Evolutionary conservation across 2,888 invertebrate genomes (phyloP).

Genomic region (Vesta saturnalis): DNA sequence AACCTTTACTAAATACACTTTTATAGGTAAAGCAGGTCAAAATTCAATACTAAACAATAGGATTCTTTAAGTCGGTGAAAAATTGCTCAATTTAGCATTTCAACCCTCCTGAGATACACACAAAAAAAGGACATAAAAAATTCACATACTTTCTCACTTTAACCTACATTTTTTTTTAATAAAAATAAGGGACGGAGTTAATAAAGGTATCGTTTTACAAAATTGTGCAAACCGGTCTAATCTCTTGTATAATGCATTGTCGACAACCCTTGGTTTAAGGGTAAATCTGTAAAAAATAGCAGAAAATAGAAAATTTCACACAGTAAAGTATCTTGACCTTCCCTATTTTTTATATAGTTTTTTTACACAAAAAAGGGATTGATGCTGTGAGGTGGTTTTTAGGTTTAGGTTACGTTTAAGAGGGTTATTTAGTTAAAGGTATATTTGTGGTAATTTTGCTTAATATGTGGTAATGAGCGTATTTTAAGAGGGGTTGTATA

Average conservation of each 20-base stretch:
- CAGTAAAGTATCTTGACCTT: conserved; percentile 50
- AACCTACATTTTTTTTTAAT: conserved; percentile 44
- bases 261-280: conserved; percentile 51
- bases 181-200: conserved; percentile 43
- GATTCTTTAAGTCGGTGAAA: conserved; percentile 47
- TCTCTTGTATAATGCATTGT: conserved; percentile 43
- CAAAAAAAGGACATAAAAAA: background rate
- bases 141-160: conserved; percentile 16
- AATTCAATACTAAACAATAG: conserved; percentile 32
- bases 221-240: conserved; percentile 45
- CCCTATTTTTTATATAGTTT: background rate
- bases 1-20: conserved; percentile 33
- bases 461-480: conserved; percentile 60
- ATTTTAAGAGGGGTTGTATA: too few relatives aligned
- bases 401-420: conserved; percentile 15
- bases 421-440: conserved; percentile 52
- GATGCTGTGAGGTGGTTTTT: background rate
- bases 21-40: conserved; percentile 28
- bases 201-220: conserved; percentile 61
- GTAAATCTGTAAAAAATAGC: conserved; percentile 51
- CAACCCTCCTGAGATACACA: conserved; percentile 17
- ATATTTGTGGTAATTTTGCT: conserved; percentile 59
- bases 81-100: conserved; percentile 50
- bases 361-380: background rate
- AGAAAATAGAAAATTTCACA: conserved; percentile 59